Conservation (phyloP, 2,797 vertebrate species). For the Podarcis siculus region DNA sequence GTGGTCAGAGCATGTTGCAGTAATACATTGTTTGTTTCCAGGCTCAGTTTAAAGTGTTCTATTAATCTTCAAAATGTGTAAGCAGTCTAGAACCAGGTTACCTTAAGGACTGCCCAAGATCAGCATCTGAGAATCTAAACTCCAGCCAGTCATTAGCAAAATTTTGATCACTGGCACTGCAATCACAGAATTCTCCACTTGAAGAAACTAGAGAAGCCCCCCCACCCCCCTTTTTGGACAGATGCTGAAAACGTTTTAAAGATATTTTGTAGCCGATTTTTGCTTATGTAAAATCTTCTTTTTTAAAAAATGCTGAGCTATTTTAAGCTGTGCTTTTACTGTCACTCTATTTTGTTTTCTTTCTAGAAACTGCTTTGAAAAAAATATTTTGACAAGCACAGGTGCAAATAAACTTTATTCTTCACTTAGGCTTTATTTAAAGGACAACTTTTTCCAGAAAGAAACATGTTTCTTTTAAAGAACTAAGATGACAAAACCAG, state of each 20-base stretch:
- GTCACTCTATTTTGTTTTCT: not conserved
- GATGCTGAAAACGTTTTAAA: not conserved
- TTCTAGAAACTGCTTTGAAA: not conserved
- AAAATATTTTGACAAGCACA: not conserved
- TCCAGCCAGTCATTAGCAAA: too few species aligned
- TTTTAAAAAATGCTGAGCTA: not conserved
- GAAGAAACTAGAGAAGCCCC: not conserved
- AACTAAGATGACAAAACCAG: too few species aligned
- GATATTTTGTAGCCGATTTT: not conserved
- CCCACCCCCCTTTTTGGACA: not conserved
- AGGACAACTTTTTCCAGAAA: not conserved
- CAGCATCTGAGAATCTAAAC: too few species aligned
- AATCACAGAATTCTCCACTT: not conserved
- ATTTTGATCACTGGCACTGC: too few species aligned
- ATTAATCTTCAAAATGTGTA: too few species aligned
- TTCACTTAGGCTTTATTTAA: not conserved
- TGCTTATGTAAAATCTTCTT: too few species aligned
- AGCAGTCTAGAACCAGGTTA: too few species aligned
- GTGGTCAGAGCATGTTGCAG: not conserved
- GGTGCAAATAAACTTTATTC: not conserved
- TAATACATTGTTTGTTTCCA: not conserved
- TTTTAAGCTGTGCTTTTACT: not conserved
- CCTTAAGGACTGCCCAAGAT: too few species aligned
- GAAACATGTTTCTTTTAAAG: too few species aligned
- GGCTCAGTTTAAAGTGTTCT: not conserved